These are phyloP conservation scores for Anoura caudifer DNA, from an alignment of 2,113 vertebrate genomes.

Conservation along the genomic window DNA sequence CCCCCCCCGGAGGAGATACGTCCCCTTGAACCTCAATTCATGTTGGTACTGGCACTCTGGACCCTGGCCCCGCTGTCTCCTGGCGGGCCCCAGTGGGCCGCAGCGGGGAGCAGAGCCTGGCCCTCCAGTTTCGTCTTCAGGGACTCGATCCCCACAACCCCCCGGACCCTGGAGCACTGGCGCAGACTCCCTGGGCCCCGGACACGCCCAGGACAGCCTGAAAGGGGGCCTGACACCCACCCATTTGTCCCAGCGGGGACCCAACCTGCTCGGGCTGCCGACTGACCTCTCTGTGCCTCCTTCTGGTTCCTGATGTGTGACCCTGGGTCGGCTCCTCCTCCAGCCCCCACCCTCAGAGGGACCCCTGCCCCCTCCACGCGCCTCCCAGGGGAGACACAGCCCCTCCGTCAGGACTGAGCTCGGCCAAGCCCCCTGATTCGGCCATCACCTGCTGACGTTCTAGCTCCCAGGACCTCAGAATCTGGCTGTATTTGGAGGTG, in stretches of 20 bases:
- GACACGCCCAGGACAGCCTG: not conserved
- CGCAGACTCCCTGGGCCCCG: not conserved
- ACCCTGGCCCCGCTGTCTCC: rapidly evolving
- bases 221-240: not conserved
- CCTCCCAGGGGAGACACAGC: not conserved
- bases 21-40: not conserved
- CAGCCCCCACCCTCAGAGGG: not conserved
- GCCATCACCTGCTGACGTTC: not conserved
- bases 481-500: not conserved
- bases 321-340: too few relatives aligned
- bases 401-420: not conserved
- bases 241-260: not conserved
- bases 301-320: too few relatives aligned
- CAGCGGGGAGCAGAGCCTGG: not conserved
- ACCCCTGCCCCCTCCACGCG: rapidly evolving
- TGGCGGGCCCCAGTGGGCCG: not conserved
- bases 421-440: not conserved
- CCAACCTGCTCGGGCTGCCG: not conserved
- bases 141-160: rapidly evolving
- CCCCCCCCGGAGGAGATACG: rapidly evolving
- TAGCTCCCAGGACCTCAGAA: not conserved
- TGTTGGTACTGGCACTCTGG: not conserved
- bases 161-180: not conserved
- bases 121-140: not conserved
- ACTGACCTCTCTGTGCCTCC: too few relatives aligned